phyloP scores from a whole-genome alignment of 2,888 invertebrate genomes.

The Gasteruption jaculator region DNA sequence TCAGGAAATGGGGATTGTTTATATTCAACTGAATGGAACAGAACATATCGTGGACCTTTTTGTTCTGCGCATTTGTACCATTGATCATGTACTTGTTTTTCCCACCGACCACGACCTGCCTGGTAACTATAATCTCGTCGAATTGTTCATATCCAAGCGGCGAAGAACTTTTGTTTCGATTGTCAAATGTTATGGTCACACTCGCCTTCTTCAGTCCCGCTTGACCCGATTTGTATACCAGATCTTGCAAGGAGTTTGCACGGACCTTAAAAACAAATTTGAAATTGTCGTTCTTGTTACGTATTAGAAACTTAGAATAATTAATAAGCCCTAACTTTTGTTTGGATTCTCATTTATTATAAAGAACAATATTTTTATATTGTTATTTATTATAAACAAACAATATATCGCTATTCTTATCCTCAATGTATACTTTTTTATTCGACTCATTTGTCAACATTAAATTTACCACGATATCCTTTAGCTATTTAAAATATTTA shows the following conservation, averaged over 20 bases:
- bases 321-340: not conserved
- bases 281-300: no score
- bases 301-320: no score
- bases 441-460: no score
- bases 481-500: no score
- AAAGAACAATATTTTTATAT: not conserved
- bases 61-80: constrained; percentile 85
- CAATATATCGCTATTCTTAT: no score
- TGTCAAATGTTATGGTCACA: constrained; percentile 95
- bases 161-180: constrained; percentile 71
- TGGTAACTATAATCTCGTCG: constrained; percentile 86
- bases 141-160: constrained; percentile 90
- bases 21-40: constrained; percentile 96
- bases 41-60: constrained; percentile 89
- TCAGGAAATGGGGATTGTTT: constrained; percentile 98
- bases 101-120: constrained; percentile 84
- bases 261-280: constrained; percentile 64
- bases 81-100: constrained; percentile 93
- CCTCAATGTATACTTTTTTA: no score
- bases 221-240: constrained; percentile 97
- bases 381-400: not conserved
- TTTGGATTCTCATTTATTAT: not conserved
- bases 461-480: no score
- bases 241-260: constrained; percentile 83
- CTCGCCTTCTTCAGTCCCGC: constrained; percentile 93